Percentiles rank a stretch among this genome's conserved stretches.
Conservation (phyloP, 1,140 invertebrate species). For the Berghia stephanieae region DNA sequence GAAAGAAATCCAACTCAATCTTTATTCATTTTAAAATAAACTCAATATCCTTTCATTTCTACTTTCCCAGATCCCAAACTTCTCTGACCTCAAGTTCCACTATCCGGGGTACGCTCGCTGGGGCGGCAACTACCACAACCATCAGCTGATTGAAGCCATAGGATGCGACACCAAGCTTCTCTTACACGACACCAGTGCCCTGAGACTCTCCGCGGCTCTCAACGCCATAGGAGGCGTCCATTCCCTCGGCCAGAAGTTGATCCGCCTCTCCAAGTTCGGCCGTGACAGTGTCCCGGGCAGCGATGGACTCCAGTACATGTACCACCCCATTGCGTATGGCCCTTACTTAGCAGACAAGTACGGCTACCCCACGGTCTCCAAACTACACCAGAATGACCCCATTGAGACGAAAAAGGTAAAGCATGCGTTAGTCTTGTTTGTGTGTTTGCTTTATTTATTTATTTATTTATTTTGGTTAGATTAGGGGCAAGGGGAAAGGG, state of each 20-base stretch:
- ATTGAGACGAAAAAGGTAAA: constrained; percentile 49
- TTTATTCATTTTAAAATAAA: no score
- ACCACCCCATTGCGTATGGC: constrained; percentile 61
- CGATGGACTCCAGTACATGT: constrained; percentile 58
- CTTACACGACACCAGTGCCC: constrained; percentile 57
- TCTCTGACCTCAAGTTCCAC: constrained; percentile 44
- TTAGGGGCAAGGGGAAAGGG: no score
- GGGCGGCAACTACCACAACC: constrained; percentile 53
- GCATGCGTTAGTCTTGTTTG: no score
- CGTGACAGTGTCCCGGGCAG: constrained; percentile 53
- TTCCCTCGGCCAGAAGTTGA: constrained; percentile 51
- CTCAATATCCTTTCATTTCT: no score
- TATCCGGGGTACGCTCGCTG: constrained; percentile 60
- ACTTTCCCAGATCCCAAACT: constrained; percentile 51
- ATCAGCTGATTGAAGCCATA: constrained; percentile 48
- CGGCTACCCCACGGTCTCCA: constrained; percentile 59
- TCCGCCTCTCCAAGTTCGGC: constrained; percentile 55
- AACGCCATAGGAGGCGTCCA: constrained; percentile 58
- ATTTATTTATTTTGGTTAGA: no score
- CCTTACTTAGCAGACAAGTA: constrained; percentile 63
- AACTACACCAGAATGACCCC: constrained; percentile 52
- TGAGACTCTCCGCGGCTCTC: constrained; percentile 57
- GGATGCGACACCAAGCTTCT: constrained; percentile 43
- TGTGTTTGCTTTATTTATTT: no score
- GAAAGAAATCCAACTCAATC: no score